Evolutionary conservation across 2,888 invertebrate genomes (phyloP).

Genomic region (Orthosia gracilis): DNA sequence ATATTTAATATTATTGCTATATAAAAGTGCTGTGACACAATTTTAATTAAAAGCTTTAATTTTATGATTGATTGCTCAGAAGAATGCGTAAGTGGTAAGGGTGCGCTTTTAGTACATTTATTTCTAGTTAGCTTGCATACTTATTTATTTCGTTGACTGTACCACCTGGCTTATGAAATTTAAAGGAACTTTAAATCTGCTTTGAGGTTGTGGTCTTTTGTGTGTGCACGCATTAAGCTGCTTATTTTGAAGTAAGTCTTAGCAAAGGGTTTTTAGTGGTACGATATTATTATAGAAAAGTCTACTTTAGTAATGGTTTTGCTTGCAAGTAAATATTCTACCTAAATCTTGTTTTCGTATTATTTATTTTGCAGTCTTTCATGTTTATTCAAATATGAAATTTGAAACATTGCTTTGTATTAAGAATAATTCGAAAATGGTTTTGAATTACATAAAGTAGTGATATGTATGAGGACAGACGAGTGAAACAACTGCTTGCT

Average conservation of each 20-base stretch:
- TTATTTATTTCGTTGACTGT: neutral
- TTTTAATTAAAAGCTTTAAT: neutral
- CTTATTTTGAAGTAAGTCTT: conserved; percentile 7
- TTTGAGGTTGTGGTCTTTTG: conserved; percentile 7
- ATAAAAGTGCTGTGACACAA: neutral
- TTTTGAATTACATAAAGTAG: no score
- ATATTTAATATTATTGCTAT: neutral
- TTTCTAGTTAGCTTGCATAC: neutral
- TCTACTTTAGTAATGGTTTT: no score
- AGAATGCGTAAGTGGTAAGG: neutral
- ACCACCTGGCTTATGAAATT: conserved; percentile 6
- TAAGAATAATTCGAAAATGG: no score
- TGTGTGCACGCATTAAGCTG: neutral
- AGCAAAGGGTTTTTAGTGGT: neutral
- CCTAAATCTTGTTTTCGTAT: no score
- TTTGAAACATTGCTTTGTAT: no score
- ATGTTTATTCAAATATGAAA: no score
- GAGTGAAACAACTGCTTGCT: no score
- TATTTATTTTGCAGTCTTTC: no score
- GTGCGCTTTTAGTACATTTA: neutral
- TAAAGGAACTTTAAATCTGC: conserved; percentile 12
- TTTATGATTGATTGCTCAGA: neutral
- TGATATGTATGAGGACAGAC: no score
- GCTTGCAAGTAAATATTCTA: no score
- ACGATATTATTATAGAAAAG: no score